Base-by-base conservation (phyloP, 2,888 invertebrate species). In the Lithodes maja region DNA sequence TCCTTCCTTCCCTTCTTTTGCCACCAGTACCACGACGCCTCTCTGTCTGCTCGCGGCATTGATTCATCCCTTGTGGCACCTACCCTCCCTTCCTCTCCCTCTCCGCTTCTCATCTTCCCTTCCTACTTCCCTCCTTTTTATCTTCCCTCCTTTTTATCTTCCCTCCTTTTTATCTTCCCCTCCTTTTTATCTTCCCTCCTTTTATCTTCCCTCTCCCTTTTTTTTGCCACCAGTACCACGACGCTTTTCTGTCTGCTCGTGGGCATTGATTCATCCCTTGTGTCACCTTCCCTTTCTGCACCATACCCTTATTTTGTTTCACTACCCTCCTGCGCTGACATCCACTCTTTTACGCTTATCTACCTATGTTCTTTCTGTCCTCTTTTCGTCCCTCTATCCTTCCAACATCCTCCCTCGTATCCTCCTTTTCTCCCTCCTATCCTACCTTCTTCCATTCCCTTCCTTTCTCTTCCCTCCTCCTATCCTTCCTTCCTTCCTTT, bases 161-260 rank as follows among this genome's bases (percentile, higher is more conserved):
- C n/a, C n/a, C n/a, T n/a, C 49, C 17, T 3, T 49, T 52, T 78
- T 12, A 5, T 52, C 79, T 52, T 53, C 15, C 52, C 55, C 69
- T 68, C 82, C n/a, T n/a, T n/a, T 83, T 69, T 68, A 17, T 83
- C 50, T 50, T 49, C 49, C 33, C 55, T 50, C 33, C 33, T n/a
- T 50, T 83, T 55, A 17, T 50, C 50, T 68, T 9, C 52, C 69
- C 15, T 50, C 71, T n/a, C 50, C 52, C 17, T 50, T 3, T 68
- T 69, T 83, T 49, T 83, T 55, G 61, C 83, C 55, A 49, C 49
- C 83, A 55, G 69, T 83, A 49, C 55, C 49, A 3, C 33, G 17
- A 3, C 53, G 3, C 52, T n/a, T 3, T 12, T 69, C 68, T 33
- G 9, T 17, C 71, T 33, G 2, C 3, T 1, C 15, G 49, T 49